These are phyloP conservation scores for Callitettix versicolor DNA, from an alignment of 1,140 invertebrate species.

Conservation along the genomic window DNA sequence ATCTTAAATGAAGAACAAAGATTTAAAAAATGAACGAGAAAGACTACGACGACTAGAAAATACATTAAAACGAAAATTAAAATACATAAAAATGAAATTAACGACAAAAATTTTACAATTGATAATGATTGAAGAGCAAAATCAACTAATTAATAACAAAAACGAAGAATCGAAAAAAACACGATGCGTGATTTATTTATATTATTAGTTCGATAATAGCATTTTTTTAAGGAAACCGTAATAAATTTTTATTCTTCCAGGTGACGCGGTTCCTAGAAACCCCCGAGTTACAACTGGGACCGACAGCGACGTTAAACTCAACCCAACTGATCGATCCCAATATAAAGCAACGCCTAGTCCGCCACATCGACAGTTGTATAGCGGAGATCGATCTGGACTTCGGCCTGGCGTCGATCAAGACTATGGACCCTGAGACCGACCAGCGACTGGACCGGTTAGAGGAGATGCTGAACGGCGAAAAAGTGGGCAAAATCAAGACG, in stretches of 20 bases:
- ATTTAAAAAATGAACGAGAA: too few species aligned
- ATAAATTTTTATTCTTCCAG: conserved; percentile 16
- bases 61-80: too few species aligned
- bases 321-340: conserved; percentile 45
- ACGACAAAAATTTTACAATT: too few species aligned
- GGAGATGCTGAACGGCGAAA: conserved; percentile 10
- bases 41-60: too few species aligned
- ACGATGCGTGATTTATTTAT: too few species aligned
- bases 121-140: too few species aligned
- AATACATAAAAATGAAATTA: too few species aligned
- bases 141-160: too few species aligned
- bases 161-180: too few species aligned
- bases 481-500: neutral
- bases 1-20: too few species aligned
- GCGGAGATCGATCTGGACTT: conserved; percentile 56
- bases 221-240: too few species aligned
- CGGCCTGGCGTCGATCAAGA: conserved; percentile 27
- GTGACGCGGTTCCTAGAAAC: conserved; percentile 29
- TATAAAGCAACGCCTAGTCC: conserved; percentile 53
- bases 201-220: too few species aligned
- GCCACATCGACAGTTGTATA: conserved; percentile 59
- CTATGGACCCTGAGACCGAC: conserved; percentile 3
- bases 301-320: conserved; percentile 34
- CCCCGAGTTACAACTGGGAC: conserved; percentile 26
- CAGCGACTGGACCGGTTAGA: conserved; percentile 2